Evolutionary conservation across 2,888 invertebrate genomes (phyloP).

Genomic region (Lithophane ornitopus): DNA sequence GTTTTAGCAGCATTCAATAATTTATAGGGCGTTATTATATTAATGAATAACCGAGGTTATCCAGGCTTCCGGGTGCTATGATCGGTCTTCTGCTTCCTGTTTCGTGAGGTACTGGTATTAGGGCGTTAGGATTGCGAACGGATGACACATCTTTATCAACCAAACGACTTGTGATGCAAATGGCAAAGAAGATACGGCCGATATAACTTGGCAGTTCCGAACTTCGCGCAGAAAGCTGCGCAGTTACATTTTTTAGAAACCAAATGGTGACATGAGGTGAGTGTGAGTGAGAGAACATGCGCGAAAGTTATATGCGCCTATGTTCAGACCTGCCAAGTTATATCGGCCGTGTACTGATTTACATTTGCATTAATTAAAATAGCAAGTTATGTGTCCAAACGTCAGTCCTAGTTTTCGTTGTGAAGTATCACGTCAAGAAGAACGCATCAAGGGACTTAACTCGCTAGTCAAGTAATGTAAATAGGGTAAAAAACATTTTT

Average conservation of each 20-base stretch:
- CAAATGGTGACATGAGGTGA: too few species aligned
- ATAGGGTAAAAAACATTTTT: neutral
- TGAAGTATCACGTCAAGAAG: neutral
- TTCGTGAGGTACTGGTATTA: slow-evolving; percentile 49
- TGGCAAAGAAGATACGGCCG: too few species aligned
- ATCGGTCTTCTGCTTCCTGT: slow-evolving; percentile 45
- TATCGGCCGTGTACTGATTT: neutral
- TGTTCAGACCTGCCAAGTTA: too few species aligned
- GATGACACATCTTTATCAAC: slow-evolving; percentile 1
- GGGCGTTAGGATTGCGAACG: neutral
- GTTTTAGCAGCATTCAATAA: slow-evolving; percentile 58
- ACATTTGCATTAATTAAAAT: neutral
- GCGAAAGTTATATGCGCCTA: too few species aligned
- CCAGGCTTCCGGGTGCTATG: slow-evolving; percentile 59
- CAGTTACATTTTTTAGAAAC: too few species aligned
- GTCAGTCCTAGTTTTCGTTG: neutral
- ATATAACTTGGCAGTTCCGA: too few species aligned
- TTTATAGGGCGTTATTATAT: slow-evolving; percentile 57
- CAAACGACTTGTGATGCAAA: neutral
- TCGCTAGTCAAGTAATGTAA: neutral
- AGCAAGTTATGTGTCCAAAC: neutral
- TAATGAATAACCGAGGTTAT: slow-evolving; percentile 44
- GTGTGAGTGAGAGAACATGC: too few species aligned
- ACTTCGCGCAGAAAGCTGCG: too few species aligned
- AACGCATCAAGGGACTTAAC: neutral